Base-by-base conservation (phyloP, 2,888 invertebrate genomes). In the Dicyrtomina minuta region DNA sequence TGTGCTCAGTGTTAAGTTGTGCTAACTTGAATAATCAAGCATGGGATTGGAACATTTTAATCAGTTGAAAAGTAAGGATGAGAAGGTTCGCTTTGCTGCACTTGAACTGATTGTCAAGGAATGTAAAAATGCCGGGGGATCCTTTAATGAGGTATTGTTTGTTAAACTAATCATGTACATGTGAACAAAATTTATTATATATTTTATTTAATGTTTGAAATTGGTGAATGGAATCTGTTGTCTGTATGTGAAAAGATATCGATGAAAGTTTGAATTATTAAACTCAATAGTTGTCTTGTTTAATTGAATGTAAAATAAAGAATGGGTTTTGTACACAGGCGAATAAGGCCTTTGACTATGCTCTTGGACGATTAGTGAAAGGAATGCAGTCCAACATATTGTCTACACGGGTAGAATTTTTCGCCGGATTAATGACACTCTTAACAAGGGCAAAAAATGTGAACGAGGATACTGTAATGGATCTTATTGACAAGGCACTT, bases 311-410 rank as follows among this genome's bases (percentile, higher is more conserved):
- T n/a, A n/a, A n/a, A n/a, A n/a, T n/a, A n/a, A n/a, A n/a, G n/a
- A n/a, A n/a, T n/a, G n/a, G n/a, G n/a, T n/a, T 44, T 53, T 55
- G n/a, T 61, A 46, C 51, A 22, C 51, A 70, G 70, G 49, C 58
- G 2, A 24, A 13, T 1, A 66, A 59, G 15, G 33, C 66, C 2
- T 53, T 88, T 13, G 83, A 85, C 58, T 90, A 91, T 82, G 86
- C 87, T 0, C 79, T 92, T 43, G 87, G 86, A 73, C 85, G 91
- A 76, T 81, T 91, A 60, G 84, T 92, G 2, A 84, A 90, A 75
- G 90, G 91, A 72, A 10, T 68, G 64, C 67, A 64, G 44, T 71
- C 71, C 5, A 24, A 13, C 13, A 61, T 60, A 17, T 22, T 51
- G 15, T 15, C 41, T 12, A 69, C 68, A 1, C 49, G 89, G 76